These are phyloP conservation scores for Drosophila busckii DNA, from an alignment of 1,140 invertebrate species.

Conservation along the genomic window DNA sequence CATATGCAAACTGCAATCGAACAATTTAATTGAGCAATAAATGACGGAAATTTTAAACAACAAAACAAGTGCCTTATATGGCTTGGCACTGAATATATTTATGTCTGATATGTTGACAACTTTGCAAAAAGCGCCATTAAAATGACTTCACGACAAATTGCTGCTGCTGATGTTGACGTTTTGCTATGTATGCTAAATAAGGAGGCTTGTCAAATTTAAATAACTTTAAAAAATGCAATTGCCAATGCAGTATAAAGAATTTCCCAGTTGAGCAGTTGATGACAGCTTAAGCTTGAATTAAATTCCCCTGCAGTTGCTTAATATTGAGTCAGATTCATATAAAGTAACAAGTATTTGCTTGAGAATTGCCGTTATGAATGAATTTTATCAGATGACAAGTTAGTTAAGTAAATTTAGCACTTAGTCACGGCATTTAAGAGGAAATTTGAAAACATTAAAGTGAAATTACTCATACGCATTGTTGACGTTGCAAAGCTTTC, in stretches of 20 bases:
- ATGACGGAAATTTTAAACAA: slow-evolving; percentile 53
- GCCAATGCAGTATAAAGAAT: not conserved
- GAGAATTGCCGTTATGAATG: too few species aligned
- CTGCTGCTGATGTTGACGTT: slow-evolving; percentile 6
- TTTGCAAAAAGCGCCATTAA: slow-evolving; percentile 43
- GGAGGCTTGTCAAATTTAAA: slow-evolving; percentile 18
- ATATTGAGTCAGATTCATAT: too few species aligned
- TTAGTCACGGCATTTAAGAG: slow-evolving; percentile 12
- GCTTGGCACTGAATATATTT: too few species aligned
- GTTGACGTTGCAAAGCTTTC: not conserved
- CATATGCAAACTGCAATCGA: slow-evolving; percentile 50
- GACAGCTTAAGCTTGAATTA: too few species aligned
- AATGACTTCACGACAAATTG: slow-evolving; percentile 60
- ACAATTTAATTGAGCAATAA: slow-evolving; percentile 66
- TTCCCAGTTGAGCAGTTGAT: slow-evolving; percentile 5
- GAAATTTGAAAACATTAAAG: slow-evolving; percentile 4
- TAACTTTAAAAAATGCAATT: not conserved
- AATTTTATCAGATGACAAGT: too few species aligned
- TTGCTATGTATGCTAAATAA: not conserved
- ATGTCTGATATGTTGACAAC: slow-evolving; percentile 40
- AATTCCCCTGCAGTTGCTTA: too few species aligned
- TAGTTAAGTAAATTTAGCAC: slow-evolving; percentile 1
- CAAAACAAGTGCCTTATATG: too few species aligned
- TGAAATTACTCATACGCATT: slow-evolving; percentile 36
- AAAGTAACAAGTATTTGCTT: too few species aligned